Conservation (phyloP, 2,113 vertebrate species). For the Catharus bicknelli region DNA sequence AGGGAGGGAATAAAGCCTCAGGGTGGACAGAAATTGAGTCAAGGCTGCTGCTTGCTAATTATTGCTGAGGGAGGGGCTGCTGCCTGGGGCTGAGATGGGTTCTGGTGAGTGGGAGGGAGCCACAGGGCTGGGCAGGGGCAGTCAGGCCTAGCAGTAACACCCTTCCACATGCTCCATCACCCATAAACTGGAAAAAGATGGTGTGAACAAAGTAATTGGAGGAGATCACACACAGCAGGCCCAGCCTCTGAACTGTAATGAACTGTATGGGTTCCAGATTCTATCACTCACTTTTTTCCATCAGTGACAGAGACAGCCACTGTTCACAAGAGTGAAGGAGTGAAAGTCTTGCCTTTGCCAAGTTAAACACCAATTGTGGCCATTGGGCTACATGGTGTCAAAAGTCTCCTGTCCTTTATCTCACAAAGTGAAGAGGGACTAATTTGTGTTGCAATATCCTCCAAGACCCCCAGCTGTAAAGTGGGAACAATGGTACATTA, state of each 20-base stretch:
- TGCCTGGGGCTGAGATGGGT: neutral
- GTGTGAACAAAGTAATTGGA: neutral
- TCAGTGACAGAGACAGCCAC: neutral
- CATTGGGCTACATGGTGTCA: neutral
- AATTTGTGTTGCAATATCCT: neutral
- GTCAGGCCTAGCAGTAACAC: neutral
- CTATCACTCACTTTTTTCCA: neutral
- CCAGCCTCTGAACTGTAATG: neutral
- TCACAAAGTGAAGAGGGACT: neutral
- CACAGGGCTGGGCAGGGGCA: accelerated
- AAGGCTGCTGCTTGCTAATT: neutral
- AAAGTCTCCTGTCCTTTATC: neutral
- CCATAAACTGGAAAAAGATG: neutral
- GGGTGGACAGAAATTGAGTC: neutral
- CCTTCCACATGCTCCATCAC: neutral
- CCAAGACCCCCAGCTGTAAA: neutral
- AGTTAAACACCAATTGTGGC: neutral
- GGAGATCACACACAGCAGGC: neutral
- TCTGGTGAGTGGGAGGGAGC: neutral
- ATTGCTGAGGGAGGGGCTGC: neutral
- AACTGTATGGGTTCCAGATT: neutral
- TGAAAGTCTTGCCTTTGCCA: neutral
- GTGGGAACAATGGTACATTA: accelerated
- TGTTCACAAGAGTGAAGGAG: accelerated
- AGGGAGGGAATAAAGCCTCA: neutral